These are phyloP conservation scores for Balaeniceps rex DNA, from an alignment of 2,113 vertebrate species.

Conservation along the genomic window DNA sequence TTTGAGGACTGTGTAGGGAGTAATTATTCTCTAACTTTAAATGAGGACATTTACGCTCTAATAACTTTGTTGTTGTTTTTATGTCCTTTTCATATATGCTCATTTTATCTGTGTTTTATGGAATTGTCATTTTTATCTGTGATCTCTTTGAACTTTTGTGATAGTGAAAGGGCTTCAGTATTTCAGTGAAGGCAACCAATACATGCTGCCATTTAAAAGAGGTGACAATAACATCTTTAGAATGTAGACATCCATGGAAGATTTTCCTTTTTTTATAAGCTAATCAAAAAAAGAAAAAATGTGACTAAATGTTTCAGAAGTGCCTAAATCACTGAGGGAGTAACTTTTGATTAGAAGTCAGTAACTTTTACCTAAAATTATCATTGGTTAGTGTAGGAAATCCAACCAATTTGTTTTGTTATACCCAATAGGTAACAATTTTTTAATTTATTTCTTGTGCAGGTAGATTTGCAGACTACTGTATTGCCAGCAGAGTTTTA, in stretches of 20 bases:
- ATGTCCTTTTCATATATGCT: neutral
- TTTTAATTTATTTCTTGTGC: neutral
- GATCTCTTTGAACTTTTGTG: neutral
- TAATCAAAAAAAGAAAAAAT: neutral
- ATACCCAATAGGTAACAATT: neutral
- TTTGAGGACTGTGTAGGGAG: neutral
- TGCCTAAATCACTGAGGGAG: neutral
- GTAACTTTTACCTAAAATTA: neutral
- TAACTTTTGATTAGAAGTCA: neutral
- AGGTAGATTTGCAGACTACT: neutral
- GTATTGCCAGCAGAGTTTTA: neutral
- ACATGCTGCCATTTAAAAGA: neutral
- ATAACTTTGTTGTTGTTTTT: neutral
- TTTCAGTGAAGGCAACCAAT: neutral
- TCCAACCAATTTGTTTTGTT: neutral
- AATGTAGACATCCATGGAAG: neutral
- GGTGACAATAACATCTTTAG: neutral
- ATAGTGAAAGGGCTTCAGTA: neutral
- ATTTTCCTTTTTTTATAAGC: neutral
- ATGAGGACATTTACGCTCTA: neutral
- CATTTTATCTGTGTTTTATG: neutral
- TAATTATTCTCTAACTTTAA: neutral
- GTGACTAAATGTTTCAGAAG: neutral
- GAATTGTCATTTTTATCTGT: neutral
- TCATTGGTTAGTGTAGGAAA: neutral